Evolutionary conservation across 2,797 vertebrate genomes (phyloP).

Genomic region (Clamator glandarius): DNA sequence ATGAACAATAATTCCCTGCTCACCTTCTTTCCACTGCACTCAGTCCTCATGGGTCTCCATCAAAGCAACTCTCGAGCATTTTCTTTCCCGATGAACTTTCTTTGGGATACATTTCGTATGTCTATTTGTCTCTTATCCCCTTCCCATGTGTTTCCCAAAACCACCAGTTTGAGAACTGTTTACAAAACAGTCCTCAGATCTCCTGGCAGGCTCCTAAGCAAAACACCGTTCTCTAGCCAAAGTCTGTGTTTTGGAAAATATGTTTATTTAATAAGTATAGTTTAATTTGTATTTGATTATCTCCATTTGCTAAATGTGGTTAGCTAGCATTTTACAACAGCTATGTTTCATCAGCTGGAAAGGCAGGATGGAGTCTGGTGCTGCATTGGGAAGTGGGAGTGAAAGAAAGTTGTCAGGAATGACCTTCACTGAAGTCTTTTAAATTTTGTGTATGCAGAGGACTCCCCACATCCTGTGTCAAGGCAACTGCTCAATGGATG

Average conservation of each 20-base stretch:
- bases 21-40: not conserved
- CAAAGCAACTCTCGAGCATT: not conserved
- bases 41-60: not conserved
- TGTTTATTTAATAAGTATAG: constrained; percentile 22
- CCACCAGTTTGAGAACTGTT: constrained; percentile 34
- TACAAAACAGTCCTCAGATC: constrained; percentile 55
- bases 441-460: not conserved
- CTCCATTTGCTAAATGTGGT: constrained; percentile 5
- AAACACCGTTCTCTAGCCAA: constrained; percentile 42
- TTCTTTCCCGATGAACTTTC: constrained; percentile 15
- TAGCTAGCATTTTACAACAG: constrained; percentile 16
- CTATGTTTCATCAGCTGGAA: constrained; percentile 19
- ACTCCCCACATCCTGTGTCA: not conserved
- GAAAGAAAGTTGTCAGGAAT: not conserved
- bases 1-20: not conserved
- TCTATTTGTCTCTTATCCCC: constrained; percentile 40
- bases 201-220: constrained; percentile 38
- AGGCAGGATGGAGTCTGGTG: not conserved
- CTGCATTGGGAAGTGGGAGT: not conserved
- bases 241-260: constrained; percentile 49
- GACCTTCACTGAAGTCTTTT: not conserved
- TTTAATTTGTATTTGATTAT: constrained; percentile 46
- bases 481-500: rapidly evolving
- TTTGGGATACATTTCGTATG: constrained; percentile 3
- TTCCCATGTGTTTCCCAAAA: constrained; percentile 27